Percentiles rank a stretch among this genome's conserved stretches.
phyloP scores from a whole-genome alignment of 92 coral and sea anemone species.

The Diadumene lineata region DNA sequence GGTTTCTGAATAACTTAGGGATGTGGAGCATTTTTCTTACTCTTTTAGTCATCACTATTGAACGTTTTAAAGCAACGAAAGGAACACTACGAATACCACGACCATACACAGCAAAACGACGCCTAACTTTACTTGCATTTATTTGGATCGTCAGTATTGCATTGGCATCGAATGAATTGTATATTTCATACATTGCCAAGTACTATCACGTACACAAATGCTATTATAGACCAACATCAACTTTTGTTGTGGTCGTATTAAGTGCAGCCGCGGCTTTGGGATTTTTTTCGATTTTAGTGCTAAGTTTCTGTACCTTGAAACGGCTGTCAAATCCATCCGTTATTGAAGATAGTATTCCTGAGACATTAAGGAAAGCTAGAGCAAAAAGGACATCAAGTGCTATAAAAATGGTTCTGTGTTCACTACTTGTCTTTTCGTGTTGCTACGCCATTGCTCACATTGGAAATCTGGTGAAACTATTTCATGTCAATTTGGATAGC shows the following conservation, averaged over 20 bases:
- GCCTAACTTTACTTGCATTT: not conserved
- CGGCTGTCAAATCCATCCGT: not conserved
- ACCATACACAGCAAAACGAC: slow-evolving; percentile 1
- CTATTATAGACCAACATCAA: not conserved
- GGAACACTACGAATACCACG: not conserved
- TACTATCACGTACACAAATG: not conserved
- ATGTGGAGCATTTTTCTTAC: not conserved
- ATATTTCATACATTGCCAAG: too few species aligned
- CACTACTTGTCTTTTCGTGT: not conserved
- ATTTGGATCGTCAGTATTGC: not conserved
- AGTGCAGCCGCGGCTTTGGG: not conserved
- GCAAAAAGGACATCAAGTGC: not conserved
- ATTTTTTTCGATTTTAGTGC: not conserved
- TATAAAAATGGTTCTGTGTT: slow-evolving; percentile 2
- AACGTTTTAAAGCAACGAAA: slow-evolving; percentile 6
- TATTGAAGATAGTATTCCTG: not conserved
- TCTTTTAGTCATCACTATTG: not conserved
- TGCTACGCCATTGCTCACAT: not conserved
- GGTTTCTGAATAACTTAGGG: not conserved
- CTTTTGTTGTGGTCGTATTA: not conserved
- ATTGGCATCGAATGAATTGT: not conserved
- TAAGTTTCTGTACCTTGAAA: not conserved
- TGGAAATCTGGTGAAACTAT: too few species aligned
- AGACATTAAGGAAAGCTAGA: not conserved
- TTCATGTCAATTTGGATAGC: not conserved